Evolutionary conservation across 2,888 invertebrate species (phyloP), one percentile per base, ranked within the genome.

Genomic region (Drosophila bunnanda): DNA sequence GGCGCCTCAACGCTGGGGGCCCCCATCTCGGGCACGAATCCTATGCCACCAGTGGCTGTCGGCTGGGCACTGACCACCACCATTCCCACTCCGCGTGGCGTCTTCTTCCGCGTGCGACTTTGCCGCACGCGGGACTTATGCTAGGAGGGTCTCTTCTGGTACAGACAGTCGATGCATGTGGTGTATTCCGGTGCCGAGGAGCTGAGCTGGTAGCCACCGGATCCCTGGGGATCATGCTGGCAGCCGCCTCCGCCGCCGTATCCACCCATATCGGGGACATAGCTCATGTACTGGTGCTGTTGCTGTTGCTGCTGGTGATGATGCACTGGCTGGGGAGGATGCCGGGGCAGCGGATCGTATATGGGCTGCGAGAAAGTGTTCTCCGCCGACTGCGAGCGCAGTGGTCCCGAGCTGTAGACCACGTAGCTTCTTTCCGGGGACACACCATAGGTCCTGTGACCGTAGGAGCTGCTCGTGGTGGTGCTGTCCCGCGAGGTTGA

Each of bases 121-220:
- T 93, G 94, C 80, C 92, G 93, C 88, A 92, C 93, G 91, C 93
- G 92, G 93, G 93, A 94, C 94, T 93, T 95, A 93, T 95, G 94
- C 94, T 95, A 94, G 94, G 94, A 94, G 79, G 93, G 93, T 92
- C 94, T 93, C 79, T 93, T 93, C 66, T 95, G 95, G 46, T 95
- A 94, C 91, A 95, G 94, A 89, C 96, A 96, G 89, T 96, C 95
- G 80, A 95, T 95, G 92, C 96, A 96, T 30, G 95, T 95, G 52
- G 95, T 95, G 67, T 95, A 94, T 76, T 95, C 95, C 62, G 95
- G 94, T 15, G 94, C 93, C 41, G 91, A 91, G 13, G 91, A 90
- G 78, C 91, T 91, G 20, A 90, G 62, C 70, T 89, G 84, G 93
- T 85, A 78, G 43, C 58, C 32, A 9, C 59, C 46, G n/a, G 76